Evolutionary conservation across 2,888 invertebrate species (phyloP).

Genomic region (Rosalia funebris): DNA sequence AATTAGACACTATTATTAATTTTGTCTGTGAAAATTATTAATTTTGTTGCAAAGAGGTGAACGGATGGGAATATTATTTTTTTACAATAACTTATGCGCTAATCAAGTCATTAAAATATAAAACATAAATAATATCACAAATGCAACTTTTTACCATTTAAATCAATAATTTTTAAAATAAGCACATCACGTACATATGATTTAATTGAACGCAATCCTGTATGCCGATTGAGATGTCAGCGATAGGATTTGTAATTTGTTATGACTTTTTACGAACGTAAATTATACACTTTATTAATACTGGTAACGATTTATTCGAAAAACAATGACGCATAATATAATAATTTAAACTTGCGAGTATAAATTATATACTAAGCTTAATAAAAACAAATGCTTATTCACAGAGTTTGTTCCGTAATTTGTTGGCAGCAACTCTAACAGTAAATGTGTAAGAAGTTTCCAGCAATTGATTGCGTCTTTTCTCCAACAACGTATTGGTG

Average conservation of each 20-base stretch:
- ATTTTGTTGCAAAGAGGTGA: conserved; percentile 15
- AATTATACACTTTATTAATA: conserved; percentile 12
- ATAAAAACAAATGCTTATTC: conserved; percentile 12
- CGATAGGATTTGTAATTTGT: not conserved
- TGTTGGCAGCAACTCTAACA: conserved; percentile 3
- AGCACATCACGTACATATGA: conserved; percentile 10
- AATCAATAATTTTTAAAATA: not conserved
- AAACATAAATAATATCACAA: not conserved
- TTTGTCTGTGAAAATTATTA: too few relatives aligned
- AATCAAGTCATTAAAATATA: not conserved
- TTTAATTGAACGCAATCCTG: not conserved
- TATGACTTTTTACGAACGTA: not conserved
- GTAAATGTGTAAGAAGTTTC: too few relatives aligned
- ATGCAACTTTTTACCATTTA: not conserved
- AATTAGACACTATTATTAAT: too few relatives aligned
- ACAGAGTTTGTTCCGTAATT: conserved; percentile 2
- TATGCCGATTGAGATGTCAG: conserved; percentile 5
- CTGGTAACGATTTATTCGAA: not conserved
- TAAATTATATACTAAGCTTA: conserved; percentile 8
- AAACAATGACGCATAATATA: conserved; percentile 11
- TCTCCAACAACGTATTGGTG: too few relatives aligned
- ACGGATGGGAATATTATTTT: too few relatives aligned
- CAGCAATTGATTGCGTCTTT: too few relatives aligned
- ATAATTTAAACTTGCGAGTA: conserved; percentile 3
- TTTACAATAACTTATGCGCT: not conserved